Conservation (phyloP, 1,140 invertebrate species). For the Diachasma alloeum region DNA sequence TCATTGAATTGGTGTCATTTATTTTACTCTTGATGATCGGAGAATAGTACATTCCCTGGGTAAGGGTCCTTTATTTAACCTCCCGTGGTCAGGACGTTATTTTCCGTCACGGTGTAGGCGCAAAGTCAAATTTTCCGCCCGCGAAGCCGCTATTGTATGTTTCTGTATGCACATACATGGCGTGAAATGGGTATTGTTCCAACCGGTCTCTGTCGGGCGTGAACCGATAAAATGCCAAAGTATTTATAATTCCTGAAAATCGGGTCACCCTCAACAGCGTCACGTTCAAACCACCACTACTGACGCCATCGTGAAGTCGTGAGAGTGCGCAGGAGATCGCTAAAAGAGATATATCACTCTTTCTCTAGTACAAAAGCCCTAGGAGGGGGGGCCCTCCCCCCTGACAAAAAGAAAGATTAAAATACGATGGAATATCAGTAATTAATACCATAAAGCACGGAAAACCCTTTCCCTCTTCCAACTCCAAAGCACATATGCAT, state of each 20-base stretch:
- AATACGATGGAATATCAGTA: not conserved
- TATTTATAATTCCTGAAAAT: constrained; percentile 12
- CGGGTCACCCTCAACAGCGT: not conserved
- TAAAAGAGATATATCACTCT: not conserved
- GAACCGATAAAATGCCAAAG: constrained; percentile 15
- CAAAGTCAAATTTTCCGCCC: too few species aligned
- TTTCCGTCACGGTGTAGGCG: too few species aligned
- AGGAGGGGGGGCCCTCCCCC: not conserved
- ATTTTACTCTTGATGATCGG: too few species aligned
- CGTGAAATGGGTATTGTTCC: not conserved
- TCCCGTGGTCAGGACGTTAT: too few species aligned
- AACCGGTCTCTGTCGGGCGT: not conserved
- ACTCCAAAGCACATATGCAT: not conserved
- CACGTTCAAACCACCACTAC: not conserved
- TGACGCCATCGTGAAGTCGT: constrained; percentile 5
- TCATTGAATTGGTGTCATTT: too few species aligned
- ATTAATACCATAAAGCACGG: not conserved
- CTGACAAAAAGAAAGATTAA: not conserved
- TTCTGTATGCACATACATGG: not conserved
- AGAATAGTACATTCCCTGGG: too few species aligned
- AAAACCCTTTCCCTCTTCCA: not conserved
- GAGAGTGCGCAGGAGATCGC: not conserved
- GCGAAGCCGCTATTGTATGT: too few species aligned
- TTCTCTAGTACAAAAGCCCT: not conserved
- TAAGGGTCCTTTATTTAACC: too few species aligned